These are phyloP conservation scores for Pandemis cinnamomeana DNA, from an alignment of 2,888 invertebrate genomes.

Conservation along the genomic window DNA sequence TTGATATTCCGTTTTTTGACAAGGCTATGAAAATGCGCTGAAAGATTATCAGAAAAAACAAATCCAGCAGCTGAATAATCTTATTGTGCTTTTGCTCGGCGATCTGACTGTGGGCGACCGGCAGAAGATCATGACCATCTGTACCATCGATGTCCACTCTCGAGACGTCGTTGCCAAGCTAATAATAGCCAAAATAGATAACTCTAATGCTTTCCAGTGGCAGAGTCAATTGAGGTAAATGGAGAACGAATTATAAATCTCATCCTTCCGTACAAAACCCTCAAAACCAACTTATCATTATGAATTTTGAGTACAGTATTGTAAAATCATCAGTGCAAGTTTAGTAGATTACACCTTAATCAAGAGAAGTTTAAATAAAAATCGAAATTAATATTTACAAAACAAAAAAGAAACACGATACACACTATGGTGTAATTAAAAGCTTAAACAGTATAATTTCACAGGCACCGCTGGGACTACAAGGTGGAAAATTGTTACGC, in stretches of 20 bases:
- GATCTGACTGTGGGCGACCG: constrained; percentile 93
- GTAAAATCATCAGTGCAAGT: too few species aligned
- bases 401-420: background rate
- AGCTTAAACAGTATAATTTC: background rate
- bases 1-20: background rate
- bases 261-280: too few species aligned
- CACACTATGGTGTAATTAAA: background rate
- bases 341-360: too few species aligned
- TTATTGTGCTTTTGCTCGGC: constrained; percentile 92
- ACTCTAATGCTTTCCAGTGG: constrained; percentile 93
- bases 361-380: too few species aligned
- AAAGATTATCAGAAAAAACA: constrained; percentile 97
- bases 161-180: constrained; percentile 96
- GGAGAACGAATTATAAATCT: too few species aligned
- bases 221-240: constrained; percentile 92
- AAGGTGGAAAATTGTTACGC: constrained; percentile 92
- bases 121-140: constrained; percentile 98
- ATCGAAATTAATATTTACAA: too few species aligned
- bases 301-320: too few species aligned
- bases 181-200: constrained; percentile 92
- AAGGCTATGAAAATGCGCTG: constrained; percentile 93
- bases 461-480: constrained; percentile 92
- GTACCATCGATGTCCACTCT: constrained; percentile 97
- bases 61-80: constrained; percentile 91
- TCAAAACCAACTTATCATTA: too few species aligned